Percentiles rank a stretch among this genome's conserved stretches.
Conservation (phyloP, 2,888 invertebrate genomes). For the Leistus spinibarbis region DNA sequence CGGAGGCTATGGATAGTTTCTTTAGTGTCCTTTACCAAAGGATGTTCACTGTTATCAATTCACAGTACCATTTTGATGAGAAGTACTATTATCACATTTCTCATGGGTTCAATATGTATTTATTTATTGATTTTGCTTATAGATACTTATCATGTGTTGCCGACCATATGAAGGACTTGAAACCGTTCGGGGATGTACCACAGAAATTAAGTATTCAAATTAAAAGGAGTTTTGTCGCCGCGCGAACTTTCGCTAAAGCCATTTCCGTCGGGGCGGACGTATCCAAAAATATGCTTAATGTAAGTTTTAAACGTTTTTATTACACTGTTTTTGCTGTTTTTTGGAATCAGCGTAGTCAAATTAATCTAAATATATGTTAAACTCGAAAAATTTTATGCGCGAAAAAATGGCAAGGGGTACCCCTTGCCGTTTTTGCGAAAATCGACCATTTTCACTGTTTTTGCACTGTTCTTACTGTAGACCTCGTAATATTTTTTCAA, state of each 20-base stretch:
- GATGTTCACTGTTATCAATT: conserved; percentile 94
- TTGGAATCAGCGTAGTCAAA: too few species aligned
- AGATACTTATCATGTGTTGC: conserved; percentile 86
- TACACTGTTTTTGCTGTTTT: too few species aligned
- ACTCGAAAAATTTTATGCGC: too few species aligned
- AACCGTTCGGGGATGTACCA: conserved; percentile 95
- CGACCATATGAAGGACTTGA: conserved; percentile 89
- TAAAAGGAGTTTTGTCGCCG: conserved; percentile 92
- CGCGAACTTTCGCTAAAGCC: conserved; percentile 91
- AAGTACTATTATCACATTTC: conserved; percentile 62
- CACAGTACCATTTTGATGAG: conserved; percentile 89
- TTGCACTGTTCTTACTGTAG: too few species aligned
- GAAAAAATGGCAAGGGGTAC: too few species aligned
- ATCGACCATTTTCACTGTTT: too few species aligned
- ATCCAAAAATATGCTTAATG: conserved; percentile 76
- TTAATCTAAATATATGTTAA: too few species aligned
- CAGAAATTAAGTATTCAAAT: conserved; percentile 88
- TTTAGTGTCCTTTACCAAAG: conserved; percentile 92
- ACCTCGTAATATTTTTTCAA: too few species aligned
- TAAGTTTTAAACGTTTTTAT: conserved; percentile 52
- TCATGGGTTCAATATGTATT: neutral
- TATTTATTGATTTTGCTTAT: conserved; percentile 44
- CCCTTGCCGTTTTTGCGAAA: too few species aligned
- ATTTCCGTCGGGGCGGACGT: conserved; percentile 82
- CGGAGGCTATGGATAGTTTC: conserved; percentile 89